Evolutionary conservation across 2,113 vertebrate genomes (phyloP).

Genomic region (Electrona antarctica): DNA sequence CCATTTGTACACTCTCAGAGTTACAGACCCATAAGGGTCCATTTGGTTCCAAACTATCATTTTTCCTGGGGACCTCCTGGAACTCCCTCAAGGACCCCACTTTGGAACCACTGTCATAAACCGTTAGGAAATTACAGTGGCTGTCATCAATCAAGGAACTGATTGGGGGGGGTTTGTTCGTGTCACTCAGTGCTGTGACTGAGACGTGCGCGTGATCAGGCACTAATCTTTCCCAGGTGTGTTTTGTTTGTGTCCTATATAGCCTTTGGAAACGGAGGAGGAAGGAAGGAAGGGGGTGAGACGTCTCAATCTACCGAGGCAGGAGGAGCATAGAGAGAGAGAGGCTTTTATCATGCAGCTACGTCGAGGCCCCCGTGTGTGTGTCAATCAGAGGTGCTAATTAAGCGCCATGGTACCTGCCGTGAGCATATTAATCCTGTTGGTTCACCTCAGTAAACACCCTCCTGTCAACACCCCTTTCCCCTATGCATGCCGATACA

Average conservation of each 20-base stretch:
- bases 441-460: conserved; percentile 47
- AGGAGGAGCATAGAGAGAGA: background rate
- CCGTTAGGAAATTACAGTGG: background rate
- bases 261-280: background rate
- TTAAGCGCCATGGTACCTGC: conserved; percentile 36
- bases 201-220: too few species aligned
- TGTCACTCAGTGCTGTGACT: too few species aligned
- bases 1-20: too few species aligned
- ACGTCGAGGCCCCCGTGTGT: conserved; percentile 10
- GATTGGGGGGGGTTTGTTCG: too few species aligned
- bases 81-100: too few species aligned
- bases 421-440: conserved; percentile 37
- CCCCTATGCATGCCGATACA: background rate
- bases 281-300: background rate
- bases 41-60: too few species aligned
- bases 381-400: conserved; percentile 36
- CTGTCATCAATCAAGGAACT: too few species aligned
- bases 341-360: background rate
- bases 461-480: background rate
- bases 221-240: conserved; percentile 7
- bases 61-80: too few species aligned
- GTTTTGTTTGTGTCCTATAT: conserved; percentile 4
- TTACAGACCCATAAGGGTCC: too few species aligned
- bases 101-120: too few species aligned
- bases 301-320: background rate